phyloP scores from a whole-genome alignment of 2,888 invertebrate species.

The Drosophila crucigera region DNA sequence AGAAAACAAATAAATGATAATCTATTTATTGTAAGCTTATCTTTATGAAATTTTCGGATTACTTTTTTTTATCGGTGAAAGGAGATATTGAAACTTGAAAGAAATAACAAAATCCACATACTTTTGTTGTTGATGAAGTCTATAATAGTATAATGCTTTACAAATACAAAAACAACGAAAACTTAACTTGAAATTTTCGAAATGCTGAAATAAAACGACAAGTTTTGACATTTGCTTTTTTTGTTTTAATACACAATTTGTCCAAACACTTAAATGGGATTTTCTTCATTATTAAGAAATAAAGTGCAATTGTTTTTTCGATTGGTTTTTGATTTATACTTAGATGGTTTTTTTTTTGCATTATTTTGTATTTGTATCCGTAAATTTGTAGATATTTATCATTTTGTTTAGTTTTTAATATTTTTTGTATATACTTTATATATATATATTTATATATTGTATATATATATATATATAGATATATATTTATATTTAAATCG shows the following conservation, averaged over 20 bases:
- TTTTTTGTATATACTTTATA: constrained; percentile 64
- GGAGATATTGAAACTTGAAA: background rate
- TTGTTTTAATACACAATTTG: constrained; percentile 79
- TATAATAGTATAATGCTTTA: background rate
- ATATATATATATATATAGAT: constrained; percentile 37
- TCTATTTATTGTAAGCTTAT: background rate
- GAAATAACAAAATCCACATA: background rate
- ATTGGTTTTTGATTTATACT: constrained; percentile 55
- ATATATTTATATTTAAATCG: constrained; percentile 72
- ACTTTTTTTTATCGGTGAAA: background rate
- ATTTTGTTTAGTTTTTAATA: constrained; percentile 65
- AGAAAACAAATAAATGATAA: background rate
- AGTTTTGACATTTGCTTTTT: constrained; percentile 51
- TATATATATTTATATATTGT: constrained; percentile 49
- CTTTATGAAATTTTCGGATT: background rate
- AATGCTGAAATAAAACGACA: constrained; percentile 47
- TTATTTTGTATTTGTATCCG: constrained; percentile 72
- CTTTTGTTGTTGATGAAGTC: background rate
- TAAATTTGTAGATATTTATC: constrained; percentile 75
- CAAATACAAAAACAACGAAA: too few species aligned
- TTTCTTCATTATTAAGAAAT: constrained; percentile 82
- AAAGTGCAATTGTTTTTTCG: constrained; percentile 81
- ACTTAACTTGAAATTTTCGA: background rate
- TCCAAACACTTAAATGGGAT: constrained; percentile 84
- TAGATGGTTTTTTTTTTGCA: constrained; percentile 53